Conservation (phyloP, 2,797 vertebrate species). For the Phrynocephalus forsythii region DNA sequence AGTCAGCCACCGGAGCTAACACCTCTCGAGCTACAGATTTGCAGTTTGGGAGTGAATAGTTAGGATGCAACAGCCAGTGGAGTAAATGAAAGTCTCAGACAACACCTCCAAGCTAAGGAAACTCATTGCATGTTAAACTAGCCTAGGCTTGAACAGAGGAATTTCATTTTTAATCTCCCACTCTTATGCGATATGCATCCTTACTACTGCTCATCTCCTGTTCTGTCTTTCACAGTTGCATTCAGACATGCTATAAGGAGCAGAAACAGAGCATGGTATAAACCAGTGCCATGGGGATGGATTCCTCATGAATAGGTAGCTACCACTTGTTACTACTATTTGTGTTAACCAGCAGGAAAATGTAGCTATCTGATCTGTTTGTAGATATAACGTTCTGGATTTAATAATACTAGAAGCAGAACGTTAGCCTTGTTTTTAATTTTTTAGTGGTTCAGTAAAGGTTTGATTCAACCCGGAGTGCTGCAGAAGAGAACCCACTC, state of each 20-base stretch:
- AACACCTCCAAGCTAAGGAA: background rate
- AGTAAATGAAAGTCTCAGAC: background rate
- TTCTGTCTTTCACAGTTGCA: too few species aligned
- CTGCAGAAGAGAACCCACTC: background rate
- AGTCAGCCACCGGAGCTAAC: background rate
- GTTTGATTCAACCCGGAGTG: background rate
- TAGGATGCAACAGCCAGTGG: background rate
- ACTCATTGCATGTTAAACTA: background rate
- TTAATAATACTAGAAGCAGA: too few species aligned
- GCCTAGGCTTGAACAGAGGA: slow-evolving; percentile 4
- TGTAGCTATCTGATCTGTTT: too few species aligned
- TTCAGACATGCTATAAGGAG: background rate
- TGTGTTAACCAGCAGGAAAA: too few species aligned
- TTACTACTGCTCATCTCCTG: background rate
- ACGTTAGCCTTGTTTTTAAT: too few species aligned
- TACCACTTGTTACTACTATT: too few species aligned
- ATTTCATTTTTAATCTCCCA: too few species aligned
- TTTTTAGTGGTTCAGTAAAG: too few species aligned
- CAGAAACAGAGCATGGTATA: background rate
- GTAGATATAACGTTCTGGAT: too few species aligned
- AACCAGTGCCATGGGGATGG: background rate
- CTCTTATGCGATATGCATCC: background rate
- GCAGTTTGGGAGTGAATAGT: background rate
- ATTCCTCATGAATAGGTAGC: background rate
- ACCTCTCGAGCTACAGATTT: slow-evolving; percentile 3